Base-by-base conservation (phyloP, 1,140 invertebrate genomes). In the Sycophila sp. region DNA sequence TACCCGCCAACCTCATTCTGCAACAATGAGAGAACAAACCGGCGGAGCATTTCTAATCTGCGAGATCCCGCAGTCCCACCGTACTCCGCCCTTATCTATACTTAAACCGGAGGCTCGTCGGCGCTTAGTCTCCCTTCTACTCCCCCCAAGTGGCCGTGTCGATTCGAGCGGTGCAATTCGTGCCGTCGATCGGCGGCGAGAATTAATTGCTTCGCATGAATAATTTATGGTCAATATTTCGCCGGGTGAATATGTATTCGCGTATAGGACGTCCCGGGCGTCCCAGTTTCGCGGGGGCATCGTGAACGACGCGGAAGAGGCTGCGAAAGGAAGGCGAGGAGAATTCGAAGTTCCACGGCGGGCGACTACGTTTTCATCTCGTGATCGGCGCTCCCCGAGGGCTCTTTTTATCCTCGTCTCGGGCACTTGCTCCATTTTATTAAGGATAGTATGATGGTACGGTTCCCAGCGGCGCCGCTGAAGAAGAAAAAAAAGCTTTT, bases 311-410 rank as follows among this genome's bases (percentile, higher is more conserved):
- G 6, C 17, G 60, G 30, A 63, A 49, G 62, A 64, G n/a, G n/a
- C n/a, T 51, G 11, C 47, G 10, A 63, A 40, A 22, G 11, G 55
- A 60, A 60, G 38, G 45, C 13, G 45, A 60, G 32, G 45, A 49
- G 26, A 63, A 42, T 34, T 63, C 24, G 24, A 19, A 60, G 1
- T 28, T 30, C 26, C 22, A 45, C n/a, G 17, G n/a, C 13, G 28
- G 32, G 2, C 32, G 32, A 36, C 17, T 56, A 22, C 60, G 42
- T 63, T 64, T n/a, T 38, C 62, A 51, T 51, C 62, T 47, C 17
- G n/a, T 51, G 42, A 65, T 28, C 63, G 63, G 19, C 32, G 24
- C 2, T 13, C 62, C 47, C 32, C 22, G 6, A 4, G 24, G 24
- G 19, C 13, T 49, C 17, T 51, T 24, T 51, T 42, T 22, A 15